These are phyloP conservation scores for Spodoptera littoralis DNA, from an alignment of 2,888 invertebrate species.

Conservation along the genomic window DNA sequence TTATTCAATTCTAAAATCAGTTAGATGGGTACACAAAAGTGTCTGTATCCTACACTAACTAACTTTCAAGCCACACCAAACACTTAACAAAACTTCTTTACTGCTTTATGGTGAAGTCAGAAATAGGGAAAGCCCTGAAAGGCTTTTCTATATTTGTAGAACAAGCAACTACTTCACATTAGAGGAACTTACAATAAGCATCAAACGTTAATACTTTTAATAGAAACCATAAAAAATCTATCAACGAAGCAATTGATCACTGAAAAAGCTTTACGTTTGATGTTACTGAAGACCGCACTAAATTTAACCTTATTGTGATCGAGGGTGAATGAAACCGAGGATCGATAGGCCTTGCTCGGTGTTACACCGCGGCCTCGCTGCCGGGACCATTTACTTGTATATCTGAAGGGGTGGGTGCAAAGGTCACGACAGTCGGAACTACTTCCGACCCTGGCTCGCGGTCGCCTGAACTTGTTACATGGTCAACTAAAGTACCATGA, in stretches of 20 bases:
- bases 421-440: conserved; percentile 21
- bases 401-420: conserved; percentile 35
- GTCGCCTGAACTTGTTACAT: conserved; percentile 2
- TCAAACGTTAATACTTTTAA: neutral
- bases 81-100: too few relatives aligned
- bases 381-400: conserved; percentile 8
- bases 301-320: conserved; percentile 34
- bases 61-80: too few relatives aligned
- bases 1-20: neutral
- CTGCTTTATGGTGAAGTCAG: too few relatives aligned
- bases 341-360: conserved; percentile 39
- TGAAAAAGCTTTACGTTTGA: conserved; percentile 10
- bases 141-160: neutral
- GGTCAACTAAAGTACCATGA: conserved; percentile 1
- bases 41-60: too few relatives aligned
- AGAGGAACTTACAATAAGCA: too few relatives aligned
- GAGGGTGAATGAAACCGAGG: conserved; percentile 43
- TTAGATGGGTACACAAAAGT: too few relatives aligned
- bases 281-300: conserved; percentile 14
- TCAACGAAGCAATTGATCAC: conserved; percentile 2
- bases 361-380: conserved; percentile 24
- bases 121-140: too few relatives aligned
- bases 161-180: neutral
- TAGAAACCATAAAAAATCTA: neutral
- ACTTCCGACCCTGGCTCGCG: conserved; percentile 4